Evolutionary conservation across 2,113 vertebrate species (phyloP).

Genomic region (Neodontobutis hainanensis): DNA sequence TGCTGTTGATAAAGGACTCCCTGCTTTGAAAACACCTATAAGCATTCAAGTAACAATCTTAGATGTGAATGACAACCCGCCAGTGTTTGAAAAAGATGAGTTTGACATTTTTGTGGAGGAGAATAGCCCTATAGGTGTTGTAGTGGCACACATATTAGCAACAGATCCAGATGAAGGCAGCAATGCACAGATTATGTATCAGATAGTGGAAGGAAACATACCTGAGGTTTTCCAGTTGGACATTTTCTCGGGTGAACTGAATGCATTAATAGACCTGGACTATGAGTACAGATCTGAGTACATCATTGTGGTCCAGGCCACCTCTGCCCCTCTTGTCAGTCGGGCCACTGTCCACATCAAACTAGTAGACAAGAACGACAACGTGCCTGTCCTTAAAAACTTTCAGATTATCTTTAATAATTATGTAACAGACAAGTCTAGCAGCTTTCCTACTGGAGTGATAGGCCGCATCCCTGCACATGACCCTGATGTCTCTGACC

Average conservation of each 20-base stretch:
- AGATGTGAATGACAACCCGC: constrained; percentile 96
- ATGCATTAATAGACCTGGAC: constrained; percentile 89
- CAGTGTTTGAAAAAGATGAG: constrained; percentile 91
- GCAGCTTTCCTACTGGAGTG: constrained; percentile 89
- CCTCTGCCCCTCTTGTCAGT: constrained; percentile 94
- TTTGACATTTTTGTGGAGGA: constrained; percentile 95
- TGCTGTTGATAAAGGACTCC: constrained; percentile 90
- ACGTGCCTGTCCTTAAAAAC: constrained; percentile 89
- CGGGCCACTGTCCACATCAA: constrained; percentile 92
- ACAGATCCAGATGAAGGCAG: constrained; percentile 94
- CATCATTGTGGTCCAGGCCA: constrained; percentile 93
- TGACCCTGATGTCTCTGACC: constrained; percentile 90
- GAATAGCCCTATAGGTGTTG: constrained; percentile 93
- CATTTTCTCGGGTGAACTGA: constrained; percentile 95
- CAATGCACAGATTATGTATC: constrained; percentile 98
- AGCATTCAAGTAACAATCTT: constrained; percentile 88
- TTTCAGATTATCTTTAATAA: constrained; percentile 99
- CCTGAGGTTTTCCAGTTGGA: constrained; percentile 96
- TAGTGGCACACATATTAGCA: constrained; percentile 89
- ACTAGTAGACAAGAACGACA: constrained; percentile 92
- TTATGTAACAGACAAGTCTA: constrained; percentile 91
- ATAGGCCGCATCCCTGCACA: constrained; percentile 91
- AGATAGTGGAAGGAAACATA: constrained; percentile 97
- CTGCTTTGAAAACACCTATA: constrained; percentile 83
- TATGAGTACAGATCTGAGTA: constrained; percentile 90